Conservation (phyloP, 2,797 vertebrate species). For the Micrastur ruficollis region DNA sequence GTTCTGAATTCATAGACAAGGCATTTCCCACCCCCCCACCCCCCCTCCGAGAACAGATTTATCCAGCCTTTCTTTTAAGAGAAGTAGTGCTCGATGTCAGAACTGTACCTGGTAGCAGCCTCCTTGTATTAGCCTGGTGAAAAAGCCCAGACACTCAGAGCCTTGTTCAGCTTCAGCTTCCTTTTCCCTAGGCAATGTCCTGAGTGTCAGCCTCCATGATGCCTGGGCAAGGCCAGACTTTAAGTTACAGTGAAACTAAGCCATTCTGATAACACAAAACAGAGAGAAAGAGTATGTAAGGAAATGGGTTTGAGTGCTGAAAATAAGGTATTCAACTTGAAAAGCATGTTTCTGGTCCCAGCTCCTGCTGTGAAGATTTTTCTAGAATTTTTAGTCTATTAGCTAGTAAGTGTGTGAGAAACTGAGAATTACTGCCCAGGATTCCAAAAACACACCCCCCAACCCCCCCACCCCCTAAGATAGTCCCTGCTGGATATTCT, state of each 20-base stretch:
- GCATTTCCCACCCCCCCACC: no score
- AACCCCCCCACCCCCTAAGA: fast-evolving
- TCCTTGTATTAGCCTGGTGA: neutral
- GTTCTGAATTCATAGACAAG: neutral
- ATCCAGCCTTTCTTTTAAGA: neutral
- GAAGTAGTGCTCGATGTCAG: neutral
- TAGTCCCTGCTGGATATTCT: neutral
- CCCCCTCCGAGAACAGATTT: neutral
- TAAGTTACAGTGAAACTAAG: neutral
- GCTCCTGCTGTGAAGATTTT: neutral
- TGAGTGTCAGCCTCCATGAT: neutral
- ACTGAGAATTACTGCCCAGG: neutral
- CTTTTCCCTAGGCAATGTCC: neutral
- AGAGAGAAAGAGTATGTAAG: neutral
- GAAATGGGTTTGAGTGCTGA: neutral
- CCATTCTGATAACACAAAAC: neutral
- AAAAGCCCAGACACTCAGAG: neutral
- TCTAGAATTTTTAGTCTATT: neutral
- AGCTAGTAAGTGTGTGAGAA: neutral
- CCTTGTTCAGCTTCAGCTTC: neutral
- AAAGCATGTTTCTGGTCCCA: neutral
- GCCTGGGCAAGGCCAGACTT: neutral
- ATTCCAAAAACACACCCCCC: neutral
- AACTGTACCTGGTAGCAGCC: neutral
- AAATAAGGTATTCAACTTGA: neutral